Evolutionary conservation across 2,113 vertebrate genomes (phyloP).

Genomic region (Sinocyclocheilus anshuiensis): DNA sequence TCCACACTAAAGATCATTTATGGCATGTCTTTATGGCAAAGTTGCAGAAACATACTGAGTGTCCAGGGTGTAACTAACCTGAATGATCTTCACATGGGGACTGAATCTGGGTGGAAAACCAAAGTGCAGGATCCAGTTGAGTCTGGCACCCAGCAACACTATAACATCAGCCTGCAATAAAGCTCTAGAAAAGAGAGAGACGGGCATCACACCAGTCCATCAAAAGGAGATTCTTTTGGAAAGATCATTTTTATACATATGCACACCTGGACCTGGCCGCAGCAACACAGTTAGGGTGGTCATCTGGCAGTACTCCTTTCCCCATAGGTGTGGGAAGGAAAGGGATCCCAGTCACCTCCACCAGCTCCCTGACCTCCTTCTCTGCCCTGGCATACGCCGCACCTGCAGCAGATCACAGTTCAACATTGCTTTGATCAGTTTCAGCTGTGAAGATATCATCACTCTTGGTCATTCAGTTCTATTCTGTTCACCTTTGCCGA

Average conservation of each 20-base stretch:
- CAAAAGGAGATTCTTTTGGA: neutral
- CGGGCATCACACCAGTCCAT: neutral
- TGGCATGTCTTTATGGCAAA: neutral
- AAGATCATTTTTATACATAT: neutral
- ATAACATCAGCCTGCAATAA: conserved; percentile 89
- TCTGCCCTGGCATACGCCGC: conserved; percentile 90
- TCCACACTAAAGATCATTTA: neutral
- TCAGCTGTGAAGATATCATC: neutral
- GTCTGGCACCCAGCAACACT: conserved; percentile 88
- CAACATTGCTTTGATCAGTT: neutral
- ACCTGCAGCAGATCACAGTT: conserved; percentile 71
- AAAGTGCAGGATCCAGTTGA: conserved; percentile 98
- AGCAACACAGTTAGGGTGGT: conserved; percentile 88
- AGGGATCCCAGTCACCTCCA: conserved; percentile 83
- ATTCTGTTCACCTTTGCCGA: conserved; percentile 87
- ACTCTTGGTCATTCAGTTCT: neutral
- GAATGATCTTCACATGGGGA: conserved; percentile 87
- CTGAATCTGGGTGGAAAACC: conserved; percentile 89
- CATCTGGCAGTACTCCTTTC: conserved; percentile 91
- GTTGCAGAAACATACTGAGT: neutral
- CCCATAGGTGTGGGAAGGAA: conserved; percentile 98
- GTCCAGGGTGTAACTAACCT: conserved; percentile 72
- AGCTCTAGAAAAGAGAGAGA: conserved; percentile 75
- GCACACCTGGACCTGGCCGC: conserved; percentile 87
- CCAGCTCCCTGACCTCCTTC: conserved; percentile 78